These are phyloP conservation scores for Cyrtodaria siliqua DNA, from an alignment of 2,888 invertebrate genomes.

Conservation along the genomic window DNA sequence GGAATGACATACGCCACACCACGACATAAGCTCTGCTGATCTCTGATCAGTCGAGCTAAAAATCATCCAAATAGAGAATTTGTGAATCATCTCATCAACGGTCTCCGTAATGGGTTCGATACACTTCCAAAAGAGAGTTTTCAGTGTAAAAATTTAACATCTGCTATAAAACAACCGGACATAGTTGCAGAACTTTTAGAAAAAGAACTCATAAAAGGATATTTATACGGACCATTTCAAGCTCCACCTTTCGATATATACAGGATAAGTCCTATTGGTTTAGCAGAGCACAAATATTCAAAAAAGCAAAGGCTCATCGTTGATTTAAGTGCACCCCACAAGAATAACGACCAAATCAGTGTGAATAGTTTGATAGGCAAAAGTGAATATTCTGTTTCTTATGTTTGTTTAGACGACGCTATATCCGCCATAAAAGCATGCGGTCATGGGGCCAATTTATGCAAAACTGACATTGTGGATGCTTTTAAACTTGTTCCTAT, in stretches of 20 bases:
- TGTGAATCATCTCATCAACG: conserved; percentile 2
- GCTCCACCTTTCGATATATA: conserved; percentile 35
- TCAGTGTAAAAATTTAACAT: conserved; percentile 46
- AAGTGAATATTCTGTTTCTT: conserved; percentile 39
- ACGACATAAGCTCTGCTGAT: no score
- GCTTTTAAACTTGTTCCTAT: conserved; percentile 54
- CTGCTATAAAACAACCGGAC: conserved; percentile 34
- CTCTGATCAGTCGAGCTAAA: no score
- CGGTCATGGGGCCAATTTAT: conserved; percentile 29
- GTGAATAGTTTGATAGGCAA: conserved; percentile 60
- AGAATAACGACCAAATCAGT: conserved; percentile 35
- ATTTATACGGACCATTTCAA: conserved; percentile 52
- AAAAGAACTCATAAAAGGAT: conserved; percentile 48
- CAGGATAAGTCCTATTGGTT: conserved; percentile 50
- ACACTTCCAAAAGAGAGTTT: not conserved
- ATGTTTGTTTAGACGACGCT: conserved; percentile 61
- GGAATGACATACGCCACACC: no score
- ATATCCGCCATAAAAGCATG: conserved; percentile 33
- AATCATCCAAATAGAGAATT: conserved; percentile 7
- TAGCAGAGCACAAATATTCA: conserved; percentile 55
- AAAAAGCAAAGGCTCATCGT: conserved; percentile 58
- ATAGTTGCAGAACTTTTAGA: conserved; percentile 30
- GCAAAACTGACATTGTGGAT: conserved; percentile 54
- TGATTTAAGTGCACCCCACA: conserved; percentile 60
- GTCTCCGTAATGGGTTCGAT: conserved; percentile 12